A percentile compares a stretch with the other conserved stretches of the same genome.
Conservation (phyloP, 2,113 vertebrate species). For the Nestor notabilis region DNA sequence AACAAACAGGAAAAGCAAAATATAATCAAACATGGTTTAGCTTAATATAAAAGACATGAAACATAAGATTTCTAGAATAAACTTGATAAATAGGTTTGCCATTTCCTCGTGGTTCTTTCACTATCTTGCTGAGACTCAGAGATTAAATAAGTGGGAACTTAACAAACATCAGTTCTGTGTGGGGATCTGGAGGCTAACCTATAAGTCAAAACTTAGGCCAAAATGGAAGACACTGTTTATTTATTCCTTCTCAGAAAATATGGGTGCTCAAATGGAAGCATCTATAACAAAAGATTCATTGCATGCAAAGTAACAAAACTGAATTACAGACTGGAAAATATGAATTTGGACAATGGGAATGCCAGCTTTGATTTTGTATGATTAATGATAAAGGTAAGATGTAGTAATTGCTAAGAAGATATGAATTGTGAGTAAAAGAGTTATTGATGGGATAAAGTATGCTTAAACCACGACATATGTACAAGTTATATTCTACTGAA, state of each 20-base stretch:
- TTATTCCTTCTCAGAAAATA: slow-evolving; percentile 80
- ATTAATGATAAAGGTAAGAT: slow-evolving; percentile 47
- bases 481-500: slow-evolving; percentile 14
- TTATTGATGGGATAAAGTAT: slow-evolving; percentile 41
- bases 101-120: slow-evolving; percentile 44
- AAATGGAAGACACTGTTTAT: slow-evolving; percentile 74
- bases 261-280: slow-evolving; percentile 37
- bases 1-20: neutral
- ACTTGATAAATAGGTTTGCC: slow-evolving; percentile 60
- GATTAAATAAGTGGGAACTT: slow-evolving; percentile 53
- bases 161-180: slow-evolving; percentile 51
- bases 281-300: slow-evolving; percentile 36
- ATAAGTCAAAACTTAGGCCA: slow-evolving; percentile 81
- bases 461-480: neutral
- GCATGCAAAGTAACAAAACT: slow-evolving; percentile 48
- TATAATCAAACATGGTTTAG: neutral
- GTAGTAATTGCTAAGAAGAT: slow-evolving; percentile 38
- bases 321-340: slow-evolving; percentile 63
- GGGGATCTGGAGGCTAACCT: slow-evolving; percentile 58
- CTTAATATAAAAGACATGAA: neutral
- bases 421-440: slow-evolving; percentile 19
- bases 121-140: slow-evolving; percentile 7
- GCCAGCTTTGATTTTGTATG: neutral
- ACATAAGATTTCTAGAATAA: slow-evolving; percentile 2
- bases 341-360: slow-evolving; percentile 57